Evolutionary conservation across 1,140 invertebrate genomes (phyloP).

Genomic region (Bombus superbus): DNA sequence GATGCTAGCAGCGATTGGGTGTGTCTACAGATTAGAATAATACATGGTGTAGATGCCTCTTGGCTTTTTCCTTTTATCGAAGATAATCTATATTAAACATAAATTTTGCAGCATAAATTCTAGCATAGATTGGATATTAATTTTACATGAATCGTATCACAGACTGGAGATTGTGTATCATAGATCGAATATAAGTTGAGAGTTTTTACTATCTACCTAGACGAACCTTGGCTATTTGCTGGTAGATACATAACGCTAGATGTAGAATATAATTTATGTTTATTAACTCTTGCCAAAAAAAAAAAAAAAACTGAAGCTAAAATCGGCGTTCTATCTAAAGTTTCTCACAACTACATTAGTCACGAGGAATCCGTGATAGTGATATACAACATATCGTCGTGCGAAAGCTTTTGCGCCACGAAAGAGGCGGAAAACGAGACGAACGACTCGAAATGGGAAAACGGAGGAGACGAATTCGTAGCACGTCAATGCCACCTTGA

Average conservation of each 20-base stretch:
- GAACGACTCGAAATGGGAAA: not conserved
- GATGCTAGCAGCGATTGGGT: not conserved
- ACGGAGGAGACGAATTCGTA: conserved; percentile 51
- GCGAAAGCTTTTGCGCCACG: not conserved
- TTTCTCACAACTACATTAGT: too few species aligned
- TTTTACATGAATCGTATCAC: too few species aligned
- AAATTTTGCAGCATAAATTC: not conserved
- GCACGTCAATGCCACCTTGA: conserved; percentile 9
- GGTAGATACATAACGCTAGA: too few species aligned
- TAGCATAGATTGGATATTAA: not conserved
- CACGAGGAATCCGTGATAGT: too few species aligned
- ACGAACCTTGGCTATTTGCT: too few species aligned
- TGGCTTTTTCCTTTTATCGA: too few species aligned
- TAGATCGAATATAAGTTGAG: too few species aligned
- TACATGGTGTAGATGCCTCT: too few species aligned
- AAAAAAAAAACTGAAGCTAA: not conserved
- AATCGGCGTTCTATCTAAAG: not conserved
- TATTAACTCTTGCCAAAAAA: not conserved
- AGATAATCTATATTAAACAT: not conserved
- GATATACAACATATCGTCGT: too few species aligned
- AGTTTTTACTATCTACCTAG: too few species aligned
- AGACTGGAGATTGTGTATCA: too few species aligned
- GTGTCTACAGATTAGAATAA: not conserved
- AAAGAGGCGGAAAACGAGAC: not conserved
- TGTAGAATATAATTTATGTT: not conserved